These are phyloP conservation scores for Spodoptera littoralis DNA, from an alignment of 2,888 invertebrate genomes.

Conservation along the genomic window DNA sequence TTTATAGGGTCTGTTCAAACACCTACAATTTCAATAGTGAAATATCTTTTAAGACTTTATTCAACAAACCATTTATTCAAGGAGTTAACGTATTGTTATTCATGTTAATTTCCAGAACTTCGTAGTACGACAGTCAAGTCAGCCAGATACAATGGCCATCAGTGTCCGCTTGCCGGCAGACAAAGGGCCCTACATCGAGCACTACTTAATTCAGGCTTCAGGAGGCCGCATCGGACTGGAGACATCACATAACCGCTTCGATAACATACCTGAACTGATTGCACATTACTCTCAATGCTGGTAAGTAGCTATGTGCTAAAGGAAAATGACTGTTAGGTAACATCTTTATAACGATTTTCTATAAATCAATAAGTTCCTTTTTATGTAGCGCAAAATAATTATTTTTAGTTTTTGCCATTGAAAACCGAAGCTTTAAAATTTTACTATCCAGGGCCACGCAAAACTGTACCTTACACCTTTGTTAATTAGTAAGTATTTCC, in stretches of 20 bases:
- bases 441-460: too few species aligned
- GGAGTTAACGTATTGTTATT: not conserved
- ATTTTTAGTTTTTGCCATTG: too few species aligned
- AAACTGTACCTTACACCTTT: too few species aligned
- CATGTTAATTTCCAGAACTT: conserved; percentile 92
- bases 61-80: too few species aligned
- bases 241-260: conserved; percentile 97
- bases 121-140: conserved; percentile 97
- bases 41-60: too few species aligned
- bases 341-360: too few species aligned
- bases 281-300: conserved; percentile 98
- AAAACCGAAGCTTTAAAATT: too few species aligned
- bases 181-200: conserved; percentile 97
- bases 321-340: too few species aligned
- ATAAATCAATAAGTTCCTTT: not conserved
- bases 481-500: conserved; percentile 7
- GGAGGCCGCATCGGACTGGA: conserved; percentile 95
- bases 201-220: conserved; percentile 97
- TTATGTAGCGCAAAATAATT: too few species aligned
- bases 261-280: conserved; percentile 96
- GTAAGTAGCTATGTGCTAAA: conserved; percentile 70
- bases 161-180: conserved; percentile 96
- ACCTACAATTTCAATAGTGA: too few species aligned
- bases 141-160: conserved; percentile 97
- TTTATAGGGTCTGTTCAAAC: too few species aligned